Conservation (phyloP, 2,888 invertebrate species). For the Argyresthia albistria region DNA sequence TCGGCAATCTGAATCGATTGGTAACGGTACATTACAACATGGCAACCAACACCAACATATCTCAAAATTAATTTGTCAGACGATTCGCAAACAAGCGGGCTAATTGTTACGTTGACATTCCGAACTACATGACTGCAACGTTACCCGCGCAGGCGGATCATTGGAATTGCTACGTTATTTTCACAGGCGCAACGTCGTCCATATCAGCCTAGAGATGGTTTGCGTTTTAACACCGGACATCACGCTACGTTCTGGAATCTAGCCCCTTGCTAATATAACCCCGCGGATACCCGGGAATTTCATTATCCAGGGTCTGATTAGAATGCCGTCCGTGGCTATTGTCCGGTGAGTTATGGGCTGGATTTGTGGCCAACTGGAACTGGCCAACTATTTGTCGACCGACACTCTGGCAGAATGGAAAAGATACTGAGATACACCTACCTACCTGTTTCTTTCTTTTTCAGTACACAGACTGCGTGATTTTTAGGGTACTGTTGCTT, state of each 20-base stretch:
- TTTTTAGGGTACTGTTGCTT: no score
- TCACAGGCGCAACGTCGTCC: neutral
- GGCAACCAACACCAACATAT: no score
- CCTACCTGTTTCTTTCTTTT: no score
- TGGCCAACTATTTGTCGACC: no score
- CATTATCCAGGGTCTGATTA: conserved; percentile 44
- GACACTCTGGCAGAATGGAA: no score
- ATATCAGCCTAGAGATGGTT: neutral
- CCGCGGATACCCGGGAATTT: conserved; percentile 42
- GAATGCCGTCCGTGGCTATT: conserved; percentile 41
- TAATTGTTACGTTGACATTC: conserved; percentile 3
- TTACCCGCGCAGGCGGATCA: neutral
- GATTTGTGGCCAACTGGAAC: no score
- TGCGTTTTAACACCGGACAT: neutral
- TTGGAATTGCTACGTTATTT: neutral
- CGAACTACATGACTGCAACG: neutral
- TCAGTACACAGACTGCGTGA: no score
- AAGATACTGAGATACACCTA: no score
- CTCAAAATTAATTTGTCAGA: conserved; percentile 2
- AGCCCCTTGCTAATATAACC: neutral
- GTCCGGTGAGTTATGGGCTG: conserved; percentile 50
- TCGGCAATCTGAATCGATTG: no score
- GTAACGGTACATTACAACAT: no score
- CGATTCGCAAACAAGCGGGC: conserved; percentile 2
- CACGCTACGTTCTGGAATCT: no score